Conservation (phyloP, 2,113 vertebrate genomes). For the Baryphthengus martii region DNA sequence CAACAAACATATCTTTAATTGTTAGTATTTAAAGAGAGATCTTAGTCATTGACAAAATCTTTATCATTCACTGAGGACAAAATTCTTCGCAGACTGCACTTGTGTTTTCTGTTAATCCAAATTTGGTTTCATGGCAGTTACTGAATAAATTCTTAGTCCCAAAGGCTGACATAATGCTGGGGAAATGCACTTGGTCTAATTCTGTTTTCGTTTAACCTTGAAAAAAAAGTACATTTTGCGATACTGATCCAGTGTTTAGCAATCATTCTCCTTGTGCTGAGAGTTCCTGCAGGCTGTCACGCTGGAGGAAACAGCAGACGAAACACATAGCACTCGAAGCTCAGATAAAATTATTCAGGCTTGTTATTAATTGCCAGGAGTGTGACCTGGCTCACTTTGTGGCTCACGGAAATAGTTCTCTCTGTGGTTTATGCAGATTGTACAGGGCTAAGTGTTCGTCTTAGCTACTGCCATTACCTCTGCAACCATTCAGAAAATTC, state of each 20-base stretch:
- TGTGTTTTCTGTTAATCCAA: constrained; percentile 26
- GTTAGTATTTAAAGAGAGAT: neutral
- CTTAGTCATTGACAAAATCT: neutral
- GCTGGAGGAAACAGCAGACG: neutral
- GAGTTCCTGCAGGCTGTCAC: neutral
- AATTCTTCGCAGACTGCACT: neutral
- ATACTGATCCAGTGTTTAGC: neutral
- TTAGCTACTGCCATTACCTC: neutral
- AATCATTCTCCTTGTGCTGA: neutral
- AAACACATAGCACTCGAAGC: neutral
- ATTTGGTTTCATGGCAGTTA: neutral
- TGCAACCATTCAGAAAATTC: neutral
- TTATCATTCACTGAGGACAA: neutral
- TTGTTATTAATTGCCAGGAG: neutral
- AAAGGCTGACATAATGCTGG: neutral
- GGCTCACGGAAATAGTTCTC: neutral
- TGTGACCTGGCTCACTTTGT: neutral
- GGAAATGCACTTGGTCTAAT: neutral
- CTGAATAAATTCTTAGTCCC: constrained; percentile 2
- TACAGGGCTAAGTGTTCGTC: neutral
- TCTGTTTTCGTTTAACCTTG: constrained; percentile 40
- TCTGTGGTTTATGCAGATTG: neutral
- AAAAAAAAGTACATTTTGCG: neutral
- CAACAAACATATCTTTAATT: constrained; percentile 9
- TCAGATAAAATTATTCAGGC: neutral